Conservation (phyloP, 2,113 vertebrate genomes). For the Macquaria ambigua region DNA sequence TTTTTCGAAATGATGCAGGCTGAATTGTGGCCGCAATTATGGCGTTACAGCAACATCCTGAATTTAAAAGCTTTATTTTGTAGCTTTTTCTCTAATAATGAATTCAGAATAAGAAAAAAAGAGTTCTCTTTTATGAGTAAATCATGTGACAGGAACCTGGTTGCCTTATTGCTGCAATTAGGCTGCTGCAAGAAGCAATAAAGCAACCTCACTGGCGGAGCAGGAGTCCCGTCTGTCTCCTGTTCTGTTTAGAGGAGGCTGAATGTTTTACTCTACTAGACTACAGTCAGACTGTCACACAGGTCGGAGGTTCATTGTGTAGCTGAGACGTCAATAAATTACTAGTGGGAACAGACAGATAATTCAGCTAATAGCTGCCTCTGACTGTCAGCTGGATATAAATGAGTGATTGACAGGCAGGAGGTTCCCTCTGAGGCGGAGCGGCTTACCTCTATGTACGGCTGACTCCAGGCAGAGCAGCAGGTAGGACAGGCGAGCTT, state of each 20-base stretch:
- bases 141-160: background rate
- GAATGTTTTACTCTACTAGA: background rate
- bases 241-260: background rate
- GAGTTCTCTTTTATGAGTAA: background rate
- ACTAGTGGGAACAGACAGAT: background rate
- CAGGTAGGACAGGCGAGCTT: slow-evolving; percentile 94
- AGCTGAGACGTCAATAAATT: background rate
- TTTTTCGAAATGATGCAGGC: too few species aligned
- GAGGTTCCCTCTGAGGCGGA: background rate
- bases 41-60: too few species aligned
- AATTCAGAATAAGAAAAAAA: background rate
- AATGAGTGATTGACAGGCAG: background rate
- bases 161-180: background rate
- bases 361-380: background rate
- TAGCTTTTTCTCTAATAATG: background rate
- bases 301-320: background rate
- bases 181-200: background rate
- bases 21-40: too few species aligned
- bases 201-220: background rate
- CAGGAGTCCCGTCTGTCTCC: background rate
- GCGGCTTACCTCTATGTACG: slow-evolving; percentile 90
- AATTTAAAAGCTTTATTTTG: too few species aligned
- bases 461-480: slow-evolving; percentile 95
- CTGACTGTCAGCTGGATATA: background rate
- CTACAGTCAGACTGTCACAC: background rate